These are phyloP conservation scores for Buphagus erythrorhynchus DNA, from an alignment of 2,797 vertebrate species.

Conservation along the genomic window DNA sequence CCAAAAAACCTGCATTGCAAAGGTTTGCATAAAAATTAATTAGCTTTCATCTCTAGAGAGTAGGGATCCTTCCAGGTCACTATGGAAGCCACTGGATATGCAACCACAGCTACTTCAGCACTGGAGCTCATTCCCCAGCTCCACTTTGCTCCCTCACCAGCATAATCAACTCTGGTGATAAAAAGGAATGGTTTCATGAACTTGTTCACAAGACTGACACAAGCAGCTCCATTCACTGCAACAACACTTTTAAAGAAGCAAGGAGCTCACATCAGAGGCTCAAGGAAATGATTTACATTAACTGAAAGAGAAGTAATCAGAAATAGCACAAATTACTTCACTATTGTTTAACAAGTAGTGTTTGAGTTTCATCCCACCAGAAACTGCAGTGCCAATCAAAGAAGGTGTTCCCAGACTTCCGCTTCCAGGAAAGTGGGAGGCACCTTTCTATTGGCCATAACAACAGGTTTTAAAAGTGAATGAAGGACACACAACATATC, in stretches of 20 bases:
- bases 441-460: not conserved
- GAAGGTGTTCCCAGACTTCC: not conserved
- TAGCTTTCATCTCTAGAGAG: constrained; percentile 60
- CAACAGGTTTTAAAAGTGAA: not conserved
- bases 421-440: not conserved
- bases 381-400: not conserved
- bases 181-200: constrained; percentile 31
- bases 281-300: not conserved
- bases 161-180: constrained; percentile 29
- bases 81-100: constrained; percentile 14
- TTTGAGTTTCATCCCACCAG: not conserved
- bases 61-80: constrained; percentile 48
- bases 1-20: constrained; percentile 45
- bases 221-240: constrained; percentile 1
- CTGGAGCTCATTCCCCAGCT: not conserved
- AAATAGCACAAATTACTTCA: constrained; percentile 12
- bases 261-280: constrained; percentile 25
- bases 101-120: constrained; percentile 13
- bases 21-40: constrained; percentile 58
- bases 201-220: constrained; percentile 9
- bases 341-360: constrained; percentile 10
- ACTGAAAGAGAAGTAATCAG: constrained; percentile 18
- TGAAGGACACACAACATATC: not conserved
- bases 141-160: not conserved
- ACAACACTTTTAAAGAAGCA: not conserved